These are phyloP conservation scores for Aleiodes testaceus DNA, from an alignment of 2,888 invertebrate genomes.

Conservation along the genomic window DNA sequence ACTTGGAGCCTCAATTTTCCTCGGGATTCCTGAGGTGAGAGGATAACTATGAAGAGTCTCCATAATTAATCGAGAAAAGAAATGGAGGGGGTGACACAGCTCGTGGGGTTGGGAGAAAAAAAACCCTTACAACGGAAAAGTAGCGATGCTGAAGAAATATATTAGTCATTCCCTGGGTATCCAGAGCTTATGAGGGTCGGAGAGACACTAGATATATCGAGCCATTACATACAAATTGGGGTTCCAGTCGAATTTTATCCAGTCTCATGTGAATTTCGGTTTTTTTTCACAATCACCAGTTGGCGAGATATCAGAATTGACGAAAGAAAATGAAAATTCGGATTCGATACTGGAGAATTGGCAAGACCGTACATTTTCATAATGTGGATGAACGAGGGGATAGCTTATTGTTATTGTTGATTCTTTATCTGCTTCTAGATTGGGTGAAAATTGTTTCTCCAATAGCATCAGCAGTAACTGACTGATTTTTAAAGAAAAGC, in stretches of 20 bases:
- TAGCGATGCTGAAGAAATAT: background rate
- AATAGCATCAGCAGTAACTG: no score
- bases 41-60: conserved; percentile 4
- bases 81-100: background rate
- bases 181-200: background rate
- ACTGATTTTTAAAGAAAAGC: no score
- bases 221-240: conserved; percentile 8
- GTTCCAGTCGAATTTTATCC: background rate
- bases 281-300: no score
- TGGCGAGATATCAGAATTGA: no score
- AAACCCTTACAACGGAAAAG: background rate
- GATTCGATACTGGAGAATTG: no score
- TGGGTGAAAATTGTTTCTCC: no score
- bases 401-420: no score
- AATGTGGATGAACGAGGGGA: no score
- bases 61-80: conserved; percentile 1
- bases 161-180: conserved; percentile 6
- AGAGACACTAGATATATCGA: background rate
- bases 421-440: no score
- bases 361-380: no score
- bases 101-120: background rate
- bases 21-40: background rate
- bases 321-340: no score
- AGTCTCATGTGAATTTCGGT: no score
- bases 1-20: background rate